These are phyloP conservation scores for Drosophila elegans DNA, from an alignment of 1,140 invertebrate genomes.

Conservation along the genomic window DNA sequence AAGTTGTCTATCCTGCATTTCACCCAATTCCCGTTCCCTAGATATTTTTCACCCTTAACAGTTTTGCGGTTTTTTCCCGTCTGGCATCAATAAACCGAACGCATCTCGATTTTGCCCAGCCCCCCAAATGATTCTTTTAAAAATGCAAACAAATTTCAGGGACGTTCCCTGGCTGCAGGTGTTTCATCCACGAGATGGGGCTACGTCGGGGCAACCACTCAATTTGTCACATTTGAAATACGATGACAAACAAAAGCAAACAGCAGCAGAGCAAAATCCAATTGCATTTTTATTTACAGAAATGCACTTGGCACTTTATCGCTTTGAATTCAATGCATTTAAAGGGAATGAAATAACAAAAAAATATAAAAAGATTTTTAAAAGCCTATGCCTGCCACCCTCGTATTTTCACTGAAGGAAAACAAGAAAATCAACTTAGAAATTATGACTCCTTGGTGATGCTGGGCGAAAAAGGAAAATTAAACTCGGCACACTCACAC, in stretches of 20 bases:
- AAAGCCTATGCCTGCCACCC: constrained; percentile 8
- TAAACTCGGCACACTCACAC: constrained; percentile 53
- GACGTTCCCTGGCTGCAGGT: constrained; percentile 37
- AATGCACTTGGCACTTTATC: constrained; percentile 75
- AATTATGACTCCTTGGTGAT: constrained; percentile 75
- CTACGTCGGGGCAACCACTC: constrained; percentile 57
- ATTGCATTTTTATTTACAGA: constrained; percentile 83
- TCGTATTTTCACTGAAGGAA: background rate
- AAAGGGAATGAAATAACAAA: constrained; percentile 7
- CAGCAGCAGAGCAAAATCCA: constrained; percentile 65
- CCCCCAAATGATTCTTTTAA: constrained; percentile 62
- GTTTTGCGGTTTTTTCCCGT: constrained; percentile 65
- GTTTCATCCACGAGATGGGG: constrained; percentile 35
- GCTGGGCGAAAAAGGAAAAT: constrained; percentile 57
- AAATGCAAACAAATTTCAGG: constrained; percentile 80
- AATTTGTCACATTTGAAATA: constrained; percentile 83
- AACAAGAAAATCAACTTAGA: constrained; percentile 83
- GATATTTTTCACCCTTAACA: constrained; percentile 39
- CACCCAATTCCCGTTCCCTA: background rate
- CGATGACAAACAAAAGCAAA: constrained; percentile 58
- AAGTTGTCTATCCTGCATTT: constrained; percentile 26
- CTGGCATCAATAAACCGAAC: constrained; percentile 55
- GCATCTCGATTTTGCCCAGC: constrained; percentile 32
- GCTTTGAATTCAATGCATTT: constrained; percentile 28
- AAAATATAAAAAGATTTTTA: constrained; percentile 16